Percentiles rank a stretch among this genome's conserved stretches.
phyloP scores from a whole-genome alignment of 1,140 invertebrate genomes.

The Polypedilum pembai region DNA sequence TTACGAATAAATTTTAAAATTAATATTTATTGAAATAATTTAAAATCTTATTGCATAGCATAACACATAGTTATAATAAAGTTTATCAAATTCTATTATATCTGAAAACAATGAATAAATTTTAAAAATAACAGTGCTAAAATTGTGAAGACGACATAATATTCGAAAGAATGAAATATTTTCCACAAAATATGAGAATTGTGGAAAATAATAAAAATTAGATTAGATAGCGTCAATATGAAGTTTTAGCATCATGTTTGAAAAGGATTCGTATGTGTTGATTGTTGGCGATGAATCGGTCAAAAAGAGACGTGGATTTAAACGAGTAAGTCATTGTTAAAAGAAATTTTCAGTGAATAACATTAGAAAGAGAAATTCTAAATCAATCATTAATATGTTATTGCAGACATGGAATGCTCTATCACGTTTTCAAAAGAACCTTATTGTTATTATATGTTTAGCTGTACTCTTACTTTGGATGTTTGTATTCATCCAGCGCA shows the following conservation, averaged over 20 bases:
- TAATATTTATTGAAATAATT: no score
- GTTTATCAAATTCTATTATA: no score
- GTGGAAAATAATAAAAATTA: no score
- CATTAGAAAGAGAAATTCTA: background rate
- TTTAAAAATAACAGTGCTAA: no score
- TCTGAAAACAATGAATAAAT: no score
- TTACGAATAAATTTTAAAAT: no score
- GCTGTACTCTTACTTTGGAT: conserved; percentile 35
- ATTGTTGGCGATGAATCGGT: background rate
- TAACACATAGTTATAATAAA: no score
- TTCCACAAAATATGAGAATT: no score
- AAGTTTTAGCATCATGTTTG: background rate
- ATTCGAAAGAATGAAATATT: no score
- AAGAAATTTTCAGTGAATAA: background rate
- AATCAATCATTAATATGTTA: conserved; percentile 28
- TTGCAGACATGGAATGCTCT: conserved; percentile 74
- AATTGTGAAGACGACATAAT: no score
- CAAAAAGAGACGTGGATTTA: background rate
- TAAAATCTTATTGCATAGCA: no score
- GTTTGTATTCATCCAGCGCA: conserved; percentile 38
- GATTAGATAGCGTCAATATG: no score
- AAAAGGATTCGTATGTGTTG: background rate
- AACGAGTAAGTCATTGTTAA: background rate
- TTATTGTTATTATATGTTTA: conserved; percentile 53
- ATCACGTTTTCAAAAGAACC: conserved; percentile 70